Conservation (phyloP, 2,888 invertebrate species). For the Athalia circularis region DNA sequence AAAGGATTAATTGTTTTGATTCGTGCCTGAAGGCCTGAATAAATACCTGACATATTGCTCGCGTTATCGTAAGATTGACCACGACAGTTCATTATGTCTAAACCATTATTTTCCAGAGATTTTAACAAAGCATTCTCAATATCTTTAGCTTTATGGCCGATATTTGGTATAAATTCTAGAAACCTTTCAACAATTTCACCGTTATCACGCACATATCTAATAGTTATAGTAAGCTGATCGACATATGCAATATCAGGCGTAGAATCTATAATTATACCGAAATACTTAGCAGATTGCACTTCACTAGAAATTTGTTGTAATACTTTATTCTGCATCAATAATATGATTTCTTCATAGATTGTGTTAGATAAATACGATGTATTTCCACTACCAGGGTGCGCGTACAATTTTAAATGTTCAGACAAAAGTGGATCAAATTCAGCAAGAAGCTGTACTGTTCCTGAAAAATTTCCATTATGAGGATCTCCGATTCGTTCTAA, state of each 20-base stretch:
- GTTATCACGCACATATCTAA: constrained; percentile 2
- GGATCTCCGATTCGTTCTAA: constrained; percentile 53
- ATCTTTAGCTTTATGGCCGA: constrained; percentile 3
- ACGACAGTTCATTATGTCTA: constrained; percentile 48
- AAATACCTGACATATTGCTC: constrained; percentile 53
- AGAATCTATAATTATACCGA: constrained; percentile 7
- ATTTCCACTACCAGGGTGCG: constrained; percentile 45
- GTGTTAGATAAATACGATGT: constrained; percentile 51
- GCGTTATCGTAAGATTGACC: constrained; percentile 60
- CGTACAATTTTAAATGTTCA: constrained; percentile 4
- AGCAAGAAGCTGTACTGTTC: constrained; percentile 54
- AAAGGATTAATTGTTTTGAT: constrained; percentile 53
- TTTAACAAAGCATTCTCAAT: background rate
- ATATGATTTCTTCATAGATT: constrained; percentile 54
- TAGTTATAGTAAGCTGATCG: constrained; percentile 7
- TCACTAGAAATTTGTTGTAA: background rate
- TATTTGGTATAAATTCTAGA: constrained; percentile 24
- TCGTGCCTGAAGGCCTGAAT: constrained; percentile 55
- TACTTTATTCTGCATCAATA: constrained; percentile 38
- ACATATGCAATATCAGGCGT: constrained; percentile 12
- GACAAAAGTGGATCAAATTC: constrained; percentile 53
- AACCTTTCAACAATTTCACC: background rate
- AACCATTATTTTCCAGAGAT: constrained; percentile 13
- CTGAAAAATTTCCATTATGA: constrained; percentile 55
- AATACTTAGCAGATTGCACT: constrained; percentile 5